Conservation (phyloP, 2,113 vertebrate genomes). For the Felis chaus region DNA sequence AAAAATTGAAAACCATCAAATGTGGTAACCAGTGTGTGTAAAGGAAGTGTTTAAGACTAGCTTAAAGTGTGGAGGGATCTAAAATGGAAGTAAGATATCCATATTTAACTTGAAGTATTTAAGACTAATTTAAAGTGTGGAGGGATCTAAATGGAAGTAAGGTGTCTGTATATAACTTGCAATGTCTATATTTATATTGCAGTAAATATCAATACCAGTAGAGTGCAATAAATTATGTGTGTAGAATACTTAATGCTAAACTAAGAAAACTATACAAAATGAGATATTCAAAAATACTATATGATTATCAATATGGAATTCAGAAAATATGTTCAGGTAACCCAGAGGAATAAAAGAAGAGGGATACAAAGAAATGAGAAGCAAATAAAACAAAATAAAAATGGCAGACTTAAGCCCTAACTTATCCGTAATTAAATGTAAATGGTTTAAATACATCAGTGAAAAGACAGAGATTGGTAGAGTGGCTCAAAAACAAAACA, state of each 20-base stretch:
- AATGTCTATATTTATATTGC: background rate
- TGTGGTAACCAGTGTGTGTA: background rate
- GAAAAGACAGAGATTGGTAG: constrained; percentile 3
- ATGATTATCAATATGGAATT: background rate
- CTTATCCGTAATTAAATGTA: background rate
- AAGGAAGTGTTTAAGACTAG: background rate
- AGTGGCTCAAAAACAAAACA: background rate
- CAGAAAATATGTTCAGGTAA: background rate
- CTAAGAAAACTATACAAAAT: background rate
- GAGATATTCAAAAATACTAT: background rate
- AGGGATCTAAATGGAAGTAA: background rate
- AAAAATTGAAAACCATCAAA: background rate
- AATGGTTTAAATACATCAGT: background rate
- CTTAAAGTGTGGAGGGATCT: background rate
- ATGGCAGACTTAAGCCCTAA: background rate
- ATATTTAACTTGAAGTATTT: background rate
- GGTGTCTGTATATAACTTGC: background rate
- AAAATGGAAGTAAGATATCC: background rate
- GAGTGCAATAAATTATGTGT: background rate
- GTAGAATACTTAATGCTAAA: background rate
- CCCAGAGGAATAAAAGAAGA: background rate
- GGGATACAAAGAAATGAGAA: background rate
- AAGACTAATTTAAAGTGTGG: background rate
- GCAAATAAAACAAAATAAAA: background rate
- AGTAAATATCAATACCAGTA: background rate